A percentile compares a stretch with the other conserved stretches of the same genome.
phyloP scores from a whole-genome alignment of 2,797 vertebrate species.

The Lacerta viridis region DNA sequence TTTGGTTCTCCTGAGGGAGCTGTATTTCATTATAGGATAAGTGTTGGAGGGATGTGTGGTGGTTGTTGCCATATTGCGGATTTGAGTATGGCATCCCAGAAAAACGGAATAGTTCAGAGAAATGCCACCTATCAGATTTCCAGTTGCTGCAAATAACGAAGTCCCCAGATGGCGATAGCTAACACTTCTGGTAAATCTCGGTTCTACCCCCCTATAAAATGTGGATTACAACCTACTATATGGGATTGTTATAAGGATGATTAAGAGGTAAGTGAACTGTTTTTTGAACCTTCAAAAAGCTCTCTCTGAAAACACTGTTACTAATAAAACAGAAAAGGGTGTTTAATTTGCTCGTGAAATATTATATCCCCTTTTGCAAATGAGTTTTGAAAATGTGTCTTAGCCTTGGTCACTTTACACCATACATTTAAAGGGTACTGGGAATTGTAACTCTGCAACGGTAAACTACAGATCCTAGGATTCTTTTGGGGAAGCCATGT shows the following conservation, averaged over 20 bases:
- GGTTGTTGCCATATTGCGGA: not conserved
- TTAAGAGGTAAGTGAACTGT: not conserved
- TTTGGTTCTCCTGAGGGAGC: conserved; percentile 4
- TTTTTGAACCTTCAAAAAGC: not conserved
- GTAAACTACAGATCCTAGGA: too few relatives aligned
- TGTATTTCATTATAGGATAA: not conserved
- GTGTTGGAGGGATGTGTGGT: not conserved
- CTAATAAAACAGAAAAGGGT: conserved; percentile 32
- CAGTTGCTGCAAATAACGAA: too few relatives aligned
- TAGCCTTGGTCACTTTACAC: too few relatives aligned
- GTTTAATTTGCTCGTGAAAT: conserved; percentile 41
- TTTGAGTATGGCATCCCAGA: not conserved
- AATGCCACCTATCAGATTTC: not conserved
- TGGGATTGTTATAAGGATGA: not conserved
- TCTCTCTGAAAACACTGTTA: not conserved
- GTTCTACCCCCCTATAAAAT: not conserved
- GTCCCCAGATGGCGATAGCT: not conserved
- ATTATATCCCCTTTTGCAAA: conserved; percentile 33
- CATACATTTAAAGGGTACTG: too few relatives aligned
- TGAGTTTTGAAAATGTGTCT: conserved; percentile 14
- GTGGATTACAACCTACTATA: not conserved
- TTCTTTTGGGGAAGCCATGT: too few relatives aligned
- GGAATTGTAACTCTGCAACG: too few relatives aligned
- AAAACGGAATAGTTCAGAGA: not conserved
- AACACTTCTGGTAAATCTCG: not conserved